phyloP scores from a whole-genome alignment of 2,888 invertebrate genomes.

The Sesia bembeciformis region DNA sequence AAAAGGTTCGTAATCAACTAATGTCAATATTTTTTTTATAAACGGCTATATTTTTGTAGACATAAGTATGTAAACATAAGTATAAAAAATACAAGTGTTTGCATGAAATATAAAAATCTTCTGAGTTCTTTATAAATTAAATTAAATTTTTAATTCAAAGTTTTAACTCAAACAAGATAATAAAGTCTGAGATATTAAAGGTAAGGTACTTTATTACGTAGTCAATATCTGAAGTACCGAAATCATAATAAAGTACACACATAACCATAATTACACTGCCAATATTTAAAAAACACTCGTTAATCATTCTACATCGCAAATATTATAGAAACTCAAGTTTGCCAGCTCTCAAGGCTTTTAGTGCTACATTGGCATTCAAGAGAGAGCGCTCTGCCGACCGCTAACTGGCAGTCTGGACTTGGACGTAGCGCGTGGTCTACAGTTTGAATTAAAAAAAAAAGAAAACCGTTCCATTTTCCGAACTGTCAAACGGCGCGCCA shows the following conservation, averaged over 20 bases:
- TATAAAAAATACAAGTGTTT: background rate
- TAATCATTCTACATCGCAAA: constrained; percentile 5
- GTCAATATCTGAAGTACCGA: background rate
- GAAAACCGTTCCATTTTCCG: constrained; percentile 27
- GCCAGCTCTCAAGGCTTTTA: constrained; percentile 34
- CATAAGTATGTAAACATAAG: no score
- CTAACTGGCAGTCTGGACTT: constrained; percentile 40
- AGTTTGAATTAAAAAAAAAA: constrained; percentile 20
- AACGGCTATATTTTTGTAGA: no score
- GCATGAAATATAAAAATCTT: background rate
- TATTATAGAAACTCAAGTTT: constrained; percentile 10
- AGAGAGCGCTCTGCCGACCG: constrained; percentile 50
- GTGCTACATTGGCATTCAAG: constrained; percentile 25
- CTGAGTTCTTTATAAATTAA: background rate
- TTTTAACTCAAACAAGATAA: background rate
- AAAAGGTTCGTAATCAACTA: no score
- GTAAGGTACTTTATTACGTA: background rate
- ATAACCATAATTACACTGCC: constrained; percentile 3
- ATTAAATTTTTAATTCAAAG: background rate
- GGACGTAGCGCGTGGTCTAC: constrained; percentile 28
- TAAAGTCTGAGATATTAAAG: background rate
- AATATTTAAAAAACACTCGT: constrained; percentile 4
- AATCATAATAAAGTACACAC: background rate
- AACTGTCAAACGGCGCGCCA: constrained; percentile 35
- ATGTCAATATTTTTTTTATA: no score